These are phyloP conservation scores for Brachyalestes nurse DNA, from an alignment of 2,797 vertebrate species.

Conservation along the genomic window DNA sequence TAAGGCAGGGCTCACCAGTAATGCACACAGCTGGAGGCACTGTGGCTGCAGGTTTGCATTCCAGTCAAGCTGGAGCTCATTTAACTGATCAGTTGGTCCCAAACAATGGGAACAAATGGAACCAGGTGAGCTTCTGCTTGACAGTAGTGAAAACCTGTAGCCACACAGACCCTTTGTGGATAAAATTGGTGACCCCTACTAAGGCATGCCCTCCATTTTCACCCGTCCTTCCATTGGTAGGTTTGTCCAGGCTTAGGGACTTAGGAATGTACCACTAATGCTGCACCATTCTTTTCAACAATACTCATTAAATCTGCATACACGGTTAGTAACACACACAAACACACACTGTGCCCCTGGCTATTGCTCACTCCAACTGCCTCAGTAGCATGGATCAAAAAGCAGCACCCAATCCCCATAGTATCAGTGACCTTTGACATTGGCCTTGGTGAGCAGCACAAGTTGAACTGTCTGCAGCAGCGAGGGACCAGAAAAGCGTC, in stretches of 20 bases:
- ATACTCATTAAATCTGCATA: slow-evolving; percentile 36
- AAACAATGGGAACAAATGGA: too few species aligned
- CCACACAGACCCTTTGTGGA: too few species aligned
- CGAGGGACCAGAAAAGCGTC: slow-evolving; percentile 99
- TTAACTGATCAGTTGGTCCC: too few species aligned
- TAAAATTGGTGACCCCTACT: too few species aligned
- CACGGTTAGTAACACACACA: slow-evolving; percentile 1
- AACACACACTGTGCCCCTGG: slow-evolving; percentile 60
- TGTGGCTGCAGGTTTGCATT: too few species aligned
- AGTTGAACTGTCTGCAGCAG: slow-evolving; percentile 99
- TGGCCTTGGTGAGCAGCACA: slow-evolving; percentile 99
- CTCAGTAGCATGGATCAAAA: slow-evolving; percentile 53
- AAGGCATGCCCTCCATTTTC: slow-evolving; percentile 3
- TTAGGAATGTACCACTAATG: too few species aligned
- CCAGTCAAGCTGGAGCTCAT: too few species aligned
- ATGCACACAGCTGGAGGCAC: too few species aligned
- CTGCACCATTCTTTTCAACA: background rate
- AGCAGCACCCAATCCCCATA: slow-evolving; percentile 75
- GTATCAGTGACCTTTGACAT: slow-evolving; percentile 96
- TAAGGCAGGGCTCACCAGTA: background rate
- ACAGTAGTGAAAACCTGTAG: too few species aligned
- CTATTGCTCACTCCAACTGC: slow-evolving; percentile 81
- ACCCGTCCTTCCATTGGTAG: slow-evolving; percentile 1
- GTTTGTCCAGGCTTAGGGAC: background rate
- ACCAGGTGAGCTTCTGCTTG: too few species aligned